Evolutionary conservation across 2,797 vertebrate species (phyloP), one percentile per base, ranked within the genome.

Genomic region (Siniperca obscura): DNA sequence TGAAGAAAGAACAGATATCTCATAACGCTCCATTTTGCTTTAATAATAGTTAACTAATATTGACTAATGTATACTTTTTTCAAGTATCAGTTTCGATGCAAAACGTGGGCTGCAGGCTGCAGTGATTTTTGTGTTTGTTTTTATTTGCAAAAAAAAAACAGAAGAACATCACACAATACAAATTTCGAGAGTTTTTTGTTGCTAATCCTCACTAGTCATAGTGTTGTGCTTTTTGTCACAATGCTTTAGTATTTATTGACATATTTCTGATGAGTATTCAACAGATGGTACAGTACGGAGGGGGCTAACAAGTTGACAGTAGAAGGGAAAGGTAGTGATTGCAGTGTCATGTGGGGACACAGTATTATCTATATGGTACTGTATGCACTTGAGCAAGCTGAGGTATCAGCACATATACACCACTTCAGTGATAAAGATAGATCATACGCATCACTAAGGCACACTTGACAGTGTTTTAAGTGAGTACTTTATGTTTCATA

Each of bases 1-100:
- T 64, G 22, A 57, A 68, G 7, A 55, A 77, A 77, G 5, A 68
- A 55, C 16, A 0, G 38, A 71, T 79, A 34, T 75, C 30, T 86
- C 70, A 68, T 78, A 61, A 25, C 0, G 21, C 66, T 76, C 0
- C 2, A n/a, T 65, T 72, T 77, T 19, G 59, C 44, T 56, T 73
- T 57, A 0, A 40, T 27, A 42, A 12, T 16, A 17, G 17, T 25
- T 55, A 12, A 52, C 3, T 57, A 56, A 22, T 67, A 11, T 56
- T 44, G 0, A 53, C 25, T 14, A 6, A 59, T 30, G 46, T 48
- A 21, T 60, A 5, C 30, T 16, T 34, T 53, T 53, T 42, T 38
- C 14, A 30, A 1, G 12, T 46, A 40, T 76, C 30, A 38, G 17
- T 27, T 2, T 38, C 27, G 5, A 57, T 46, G 12, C 14, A 66